phyloP scores from a whole-genome alignment of 2,888 invertebrate species.

The Heteromurus nitidus region DNA sequence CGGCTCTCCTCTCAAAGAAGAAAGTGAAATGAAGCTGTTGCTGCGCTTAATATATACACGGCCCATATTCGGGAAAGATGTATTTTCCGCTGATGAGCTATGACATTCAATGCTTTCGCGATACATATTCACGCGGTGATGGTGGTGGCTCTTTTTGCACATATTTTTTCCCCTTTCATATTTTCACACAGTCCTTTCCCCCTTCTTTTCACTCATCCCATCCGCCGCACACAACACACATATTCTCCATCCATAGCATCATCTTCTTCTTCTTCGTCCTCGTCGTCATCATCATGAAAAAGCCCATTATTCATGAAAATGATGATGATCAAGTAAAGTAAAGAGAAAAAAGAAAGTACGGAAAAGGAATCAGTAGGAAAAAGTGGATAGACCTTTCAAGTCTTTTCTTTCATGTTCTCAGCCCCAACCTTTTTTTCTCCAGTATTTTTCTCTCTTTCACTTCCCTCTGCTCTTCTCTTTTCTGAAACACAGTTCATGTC shows the following conservation, averaged over 20 bases:
- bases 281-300: not conserved
- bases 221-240: too few species aligned
- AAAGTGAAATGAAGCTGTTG: slow-evolving; percentile 27
- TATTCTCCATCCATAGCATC: too few species aligned
- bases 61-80: too few species aligned
- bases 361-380: slow-evolving; percentile 43
- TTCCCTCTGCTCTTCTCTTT: too few species aligned
- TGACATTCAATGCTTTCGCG: slow-evolving; percentile 28
- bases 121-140: too few species aligned
- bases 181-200: not conserved
- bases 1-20: not conserved
- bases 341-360: slow-evolving; percentile 9
- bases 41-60: slow-evolving; percentile 3
- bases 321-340: slow-evolving; percentile 36
- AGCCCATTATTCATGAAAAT: slow-evolving; percentile 45
- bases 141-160: not conserved
- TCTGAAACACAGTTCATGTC: slow-evolving; percentile 43
- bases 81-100: slow-evolving; percentile 13
- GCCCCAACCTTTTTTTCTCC: slow-evolving; percentile 16
- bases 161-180: too few species aligned
- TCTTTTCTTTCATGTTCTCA: slow-evolving; percentile 16
- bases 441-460: slow-evolving; percentile 22
- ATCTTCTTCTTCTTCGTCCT: too few species aligned
- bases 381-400: slow-evolving; percentile 45
- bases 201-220: slow-evolving; percentile 8